Conservation (phyloP, 2,113 vertebrate genomes). For the Danionella cerebrum region DNA sequence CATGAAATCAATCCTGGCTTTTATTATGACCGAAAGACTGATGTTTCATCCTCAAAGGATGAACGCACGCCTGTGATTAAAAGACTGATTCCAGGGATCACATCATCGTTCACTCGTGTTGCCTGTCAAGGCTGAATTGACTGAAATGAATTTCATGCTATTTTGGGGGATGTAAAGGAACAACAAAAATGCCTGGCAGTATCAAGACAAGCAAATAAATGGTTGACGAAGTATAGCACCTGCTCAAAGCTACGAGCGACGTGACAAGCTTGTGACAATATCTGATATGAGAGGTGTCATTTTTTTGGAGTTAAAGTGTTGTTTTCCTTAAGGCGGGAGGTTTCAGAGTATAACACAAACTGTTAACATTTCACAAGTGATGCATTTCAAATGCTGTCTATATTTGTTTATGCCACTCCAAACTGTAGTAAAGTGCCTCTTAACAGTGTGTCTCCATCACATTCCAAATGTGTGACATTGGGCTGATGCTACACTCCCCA, state of each 20-base stretch:
- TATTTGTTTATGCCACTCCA: no score
- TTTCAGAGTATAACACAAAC: neutral
- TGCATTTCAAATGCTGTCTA: no score
- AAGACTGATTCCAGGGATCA: neutral
- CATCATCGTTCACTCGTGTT: neutral
- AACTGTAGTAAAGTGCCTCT: no score
- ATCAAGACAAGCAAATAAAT: neutral
- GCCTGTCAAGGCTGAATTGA: neutral
- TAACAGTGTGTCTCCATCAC: no score
- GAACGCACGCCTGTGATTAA: neutral
- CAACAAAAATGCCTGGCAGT: neutral
- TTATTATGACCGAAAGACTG: neutral
- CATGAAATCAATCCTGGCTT: slow-evolving; percentile 6
- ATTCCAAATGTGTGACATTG: no score
- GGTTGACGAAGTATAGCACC: neutral
- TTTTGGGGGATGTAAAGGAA: neutral
- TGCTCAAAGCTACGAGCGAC: neutral
- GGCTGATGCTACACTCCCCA: no score
- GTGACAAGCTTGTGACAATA: neutral
- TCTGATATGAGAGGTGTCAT: slow-evolving; percentile 14
- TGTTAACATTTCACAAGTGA: no score
- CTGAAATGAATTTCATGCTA: neutral
- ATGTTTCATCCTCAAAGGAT: neutral
- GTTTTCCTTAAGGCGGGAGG: slow-evolving; percentile 3
- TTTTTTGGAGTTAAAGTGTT: slow-evolving; percentile 23